Conservation (phyloP, 2,113 vertebrate genomes). For the Gymnorhina tibicen region DNA sequence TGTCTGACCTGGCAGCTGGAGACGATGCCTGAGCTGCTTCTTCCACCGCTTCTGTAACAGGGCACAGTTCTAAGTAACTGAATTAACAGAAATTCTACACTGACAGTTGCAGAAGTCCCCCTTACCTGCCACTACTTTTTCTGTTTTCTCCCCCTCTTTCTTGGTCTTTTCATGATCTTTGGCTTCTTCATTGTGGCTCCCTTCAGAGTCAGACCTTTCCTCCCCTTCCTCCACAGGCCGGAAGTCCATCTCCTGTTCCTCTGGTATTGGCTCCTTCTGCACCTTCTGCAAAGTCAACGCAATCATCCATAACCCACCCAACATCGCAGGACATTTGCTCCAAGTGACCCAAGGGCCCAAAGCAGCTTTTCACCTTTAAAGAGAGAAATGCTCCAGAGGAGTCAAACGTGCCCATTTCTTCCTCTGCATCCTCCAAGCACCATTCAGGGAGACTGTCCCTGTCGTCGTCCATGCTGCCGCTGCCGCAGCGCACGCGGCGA, state of each 20-base stretch:
- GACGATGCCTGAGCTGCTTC: constrained; percentile 63
- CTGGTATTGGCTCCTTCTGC: constrained; percentile 93
- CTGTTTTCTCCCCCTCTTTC: constrained; percentile 76
- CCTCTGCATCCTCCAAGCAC: constrained; percentile 97
- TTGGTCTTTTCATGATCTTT: constrained; percentile 84
- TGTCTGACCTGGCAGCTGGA: constrained; percentile 62
- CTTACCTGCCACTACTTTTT: constrained; percentile 59
- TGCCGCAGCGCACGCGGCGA: constrained; percentile 88
- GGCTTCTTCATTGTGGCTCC: constrained; percentile 83
- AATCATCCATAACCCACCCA: background rate
- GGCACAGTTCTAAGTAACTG: constrained; percentile 6
- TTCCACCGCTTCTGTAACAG: constrained; percentile 71
- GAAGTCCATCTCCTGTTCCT: constrained; percentile 96
- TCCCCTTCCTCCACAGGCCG: constrained; percentile 88
- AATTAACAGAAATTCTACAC: background rate
- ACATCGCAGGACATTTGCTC: background rate
- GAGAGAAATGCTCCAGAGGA: constrained; percentile 96
- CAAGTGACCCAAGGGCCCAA: background rate
- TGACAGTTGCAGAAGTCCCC: background rate
- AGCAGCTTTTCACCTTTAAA: constrained; percentile 80
- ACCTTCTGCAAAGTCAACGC: constrained; percentile 78
- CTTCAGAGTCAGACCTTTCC: constrained; percentile 86
- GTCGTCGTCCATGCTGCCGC: constrained; percentile 92
- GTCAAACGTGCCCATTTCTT: constrained; percentile 97
- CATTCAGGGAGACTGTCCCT: constrained; percentile 94